Evolutionary conservation across 30 jellyfish, hydroid and myxozoan species (phyloP).

Genomic region (Turritopsis rubra): DNA sequence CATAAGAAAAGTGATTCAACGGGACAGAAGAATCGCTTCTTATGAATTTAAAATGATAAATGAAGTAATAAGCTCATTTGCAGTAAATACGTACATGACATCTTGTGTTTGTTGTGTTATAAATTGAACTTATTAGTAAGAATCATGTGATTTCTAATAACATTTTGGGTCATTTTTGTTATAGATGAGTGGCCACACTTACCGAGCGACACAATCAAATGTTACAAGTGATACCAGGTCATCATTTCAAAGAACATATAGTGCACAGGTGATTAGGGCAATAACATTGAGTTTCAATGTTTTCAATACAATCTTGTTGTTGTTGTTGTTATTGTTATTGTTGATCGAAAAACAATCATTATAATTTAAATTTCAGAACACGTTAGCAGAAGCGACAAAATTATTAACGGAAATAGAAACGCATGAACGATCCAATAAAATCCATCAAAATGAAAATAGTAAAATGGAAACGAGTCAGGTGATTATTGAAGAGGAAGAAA

Average conservation of each 20-base stretch:
- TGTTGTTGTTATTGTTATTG: too few species aligned
- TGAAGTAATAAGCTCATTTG: too few species aligned
- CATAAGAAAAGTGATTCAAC: too few species aligned
- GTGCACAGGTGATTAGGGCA: conserved; percentile 97
- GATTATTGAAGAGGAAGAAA: conserved; percentile 9
- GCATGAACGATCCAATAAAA: neutral
- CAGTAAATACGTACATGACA: too few species aligned
- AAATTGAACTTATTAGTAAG: too few species aligned
- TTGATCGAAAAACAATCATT: too few species aligned
- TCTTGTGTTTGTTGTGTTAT: too few species aligned
- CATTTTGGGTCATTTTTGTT: conserved; percentile 18
- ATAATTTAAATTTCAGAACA: conserved; percentile 72
- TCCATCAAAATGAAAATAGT: neutral
- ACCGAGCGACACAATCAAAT: conserved; percentile 94
- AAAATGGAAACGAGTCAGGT: neutral
- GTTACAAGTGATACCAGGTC: conserved; percentile 71
- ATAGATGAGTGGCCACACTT: conserved; percentile 81
- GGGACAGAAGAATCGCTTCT: too few species aligned
- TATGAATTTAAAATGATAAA: too few species aligned
- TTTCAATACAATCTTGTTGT: too few species aligned
- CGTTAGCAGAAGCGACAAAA: conserved; percentile 93
- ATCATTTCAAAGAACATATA: conserved; percentile 89
- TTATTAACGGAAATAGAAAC: conserved; percentile 65
- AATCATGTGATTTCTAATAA: too few species aligned
- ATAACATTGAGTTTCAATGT: too few species aligned